phyloP scores from a whole-genome alignment of 92 coral and sea anemone genomes.

The Epizoanthus rinbou region DNA sequence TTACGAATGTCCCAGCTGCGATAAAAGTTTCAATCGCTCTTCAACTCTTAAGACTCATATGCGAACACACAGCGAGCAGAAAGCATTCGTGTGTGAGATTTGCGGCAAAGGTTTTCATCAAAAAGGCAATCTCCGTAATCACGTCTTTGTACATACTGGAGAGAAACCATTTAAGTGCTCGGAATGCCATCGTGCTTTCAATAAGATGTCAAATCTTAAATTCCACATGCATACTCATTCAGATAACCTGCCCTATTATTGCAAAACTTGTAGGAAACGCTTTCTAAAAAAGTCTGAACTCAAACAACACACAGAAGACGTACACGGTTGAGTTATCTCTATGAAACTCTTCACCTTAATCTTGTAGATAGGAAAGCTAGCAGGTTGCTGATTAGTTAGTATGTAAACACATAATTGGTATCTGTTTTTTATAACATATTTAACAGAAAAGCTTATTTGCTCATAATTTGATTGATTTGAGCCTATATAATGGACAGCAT shows the following conservation, averaged over 20 bases:
- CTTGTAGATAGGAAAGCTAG: neutral
- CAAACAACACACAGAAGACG: conserved; percentile 73
- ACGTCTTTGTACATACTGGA: conserved; percentile 97
- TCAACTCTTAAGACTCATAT: conserved; percentile 96
- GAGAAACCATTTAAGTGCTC: conserved; percentile 94
- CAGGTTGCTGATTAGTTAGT: conserved; percentile 11
- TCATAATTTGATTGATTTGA: neutral
- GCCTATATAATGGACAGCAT: neutral
- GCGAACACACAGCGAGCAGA: conserved; percentile 93
- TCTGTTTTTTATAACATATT: conserved; percentile 3
- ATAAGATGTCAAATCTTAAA: conserved; percentile 97
- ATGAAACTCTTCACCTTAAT: neutral
- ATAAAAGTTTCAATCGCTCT: conserved; percentile 89
- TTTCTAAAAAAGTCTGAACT: conserved; percentile 79
- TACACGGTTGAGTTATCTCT: conserved; percentile 49
- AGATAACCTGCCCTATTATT: conserved; percentile 78
- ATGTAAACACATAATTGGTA: conserved; percentile 2
- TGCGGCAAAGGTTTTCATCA: conserved; percentile 99
- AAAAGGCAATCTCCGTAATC: conserved; percentile 95
- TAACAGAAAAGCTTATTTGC: neutral
- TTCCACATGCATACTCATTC: conserved; percentile 97
- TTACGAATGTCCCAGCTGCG: conserved; percentile 85
- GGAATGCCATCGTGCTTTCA: conserved; percentile 91
- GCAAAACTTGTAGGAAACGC: conserved; percentile 79
- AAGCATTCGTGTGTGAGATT: conserved; percentile 88